These are phyloP conservation scores for Rhipidura dahli DNA, from an alignment of 2,113 vertebrate genomes.

Conservation along the genomic window DNA sequence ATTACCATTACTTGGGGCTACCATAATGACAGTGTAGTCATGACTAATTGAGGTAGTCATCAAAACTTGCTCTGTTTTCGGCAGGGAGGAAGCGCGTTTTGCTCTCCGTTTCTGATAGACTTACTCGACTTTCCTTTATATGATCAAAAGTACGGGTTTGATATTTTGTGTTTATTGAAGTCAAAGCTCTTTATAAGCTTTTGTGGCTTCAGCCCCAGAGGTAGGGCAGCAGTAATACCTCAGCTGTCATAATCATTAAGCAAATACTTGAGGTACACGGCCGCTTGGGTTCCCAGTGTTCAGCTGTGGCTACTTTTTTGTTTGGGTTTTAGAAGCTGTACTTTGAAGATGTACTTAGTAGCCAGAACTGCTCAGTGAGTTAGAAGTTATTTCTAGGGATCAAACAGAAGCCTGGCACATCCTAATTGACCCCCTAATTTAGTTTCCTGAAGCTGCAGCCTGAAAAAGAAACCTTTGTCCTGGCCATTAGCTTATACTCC, in stretches of 20 bases:
- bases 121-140: neutral
- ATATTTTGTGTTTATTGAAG: neutral
- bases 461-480: neutral
- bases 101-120: neutral
- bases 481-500: neutral
- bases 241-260: neutral
- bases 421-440: neutral
- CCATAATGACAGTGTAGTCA: neutral
- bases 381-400: neutral
- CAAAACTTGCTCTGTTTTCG: neutral
- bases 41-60: neutral
- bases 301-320: neutral
- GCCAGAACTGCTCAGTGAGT: neutral
- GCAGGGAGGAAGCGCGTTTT: neutral
- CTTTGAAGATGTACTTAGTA: neutral
- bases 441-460: neutral
- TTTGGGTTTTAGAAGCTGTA: neutral
- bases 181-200: neutral
- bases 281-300: accelerated
- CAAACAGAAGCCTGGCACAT: neutral
- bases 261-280: neutral
- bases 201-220: neutral
- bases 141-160: neutral
- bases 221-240: neutral
- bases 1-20: neutral